phyloP scores from a whole-genome alignment of 2,113 vertebrate species.

The Brachyistius frenatus region DNA sequence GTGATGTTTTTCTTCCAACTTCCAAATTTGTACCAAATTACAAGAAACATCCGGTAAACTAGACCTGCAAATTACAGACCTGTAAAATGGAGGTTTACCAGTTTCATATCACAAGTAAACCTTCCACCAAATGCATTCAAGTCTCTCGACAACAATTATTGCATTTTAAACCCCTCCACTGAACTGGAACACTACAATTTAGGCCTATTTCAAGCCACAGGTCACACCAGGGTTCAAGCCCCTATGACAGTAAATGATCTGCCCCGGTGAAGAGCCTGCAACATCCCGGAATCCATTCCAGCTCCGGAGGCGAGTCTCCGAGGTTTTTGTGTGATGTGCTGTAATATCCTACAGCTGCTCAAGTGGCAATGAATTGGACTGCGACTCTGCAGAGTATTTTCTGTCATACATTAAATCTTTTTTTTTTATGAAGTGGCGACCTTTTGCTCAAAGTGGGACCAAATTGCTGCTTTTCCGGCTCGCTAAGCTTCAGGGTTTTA shows the following conservation, averaged over 20 bases:
- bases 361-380: slow-evolving; percentile 5
- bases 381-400: slow-evolving; percentile 34
- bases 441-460: slow-evolving; percentile 59
- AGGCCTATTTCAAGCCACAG: not conserved
- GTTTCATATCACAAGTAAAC: not conserved
- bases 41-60: not conserved
- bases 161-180: not conserved
- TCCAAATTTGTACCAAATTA: not conserved
- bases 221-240: not conserved
- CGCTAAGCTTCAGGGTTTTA: slow-evolving; percentile 33
- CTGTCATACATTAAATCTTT: slow-evolving; percentile 52
- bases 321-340: not conserved
- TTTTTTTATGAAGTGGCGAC: slow-evolving; percentile 56
- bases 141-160: not conserved
- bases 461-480: slow-evolving; percentile 56
- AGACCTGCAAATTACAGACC: not conserved
- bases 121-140: not conserved
- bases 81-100: not conserved
- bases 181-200: slow-evolving; percentile 19
- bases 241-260: slow-evolving; percentile 5
- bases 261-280: not conserved
- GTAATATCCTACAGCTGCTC: slow-evolving; percentile 29
- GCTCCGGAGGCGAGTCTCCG: slow-evolving; percentile 6
- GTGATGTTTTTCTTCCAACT: not conserved
- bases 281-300: not conserved